Conservation (phyloP, 2,888 invertebrate genomes). For the Perithous albicinctus region DNA sequence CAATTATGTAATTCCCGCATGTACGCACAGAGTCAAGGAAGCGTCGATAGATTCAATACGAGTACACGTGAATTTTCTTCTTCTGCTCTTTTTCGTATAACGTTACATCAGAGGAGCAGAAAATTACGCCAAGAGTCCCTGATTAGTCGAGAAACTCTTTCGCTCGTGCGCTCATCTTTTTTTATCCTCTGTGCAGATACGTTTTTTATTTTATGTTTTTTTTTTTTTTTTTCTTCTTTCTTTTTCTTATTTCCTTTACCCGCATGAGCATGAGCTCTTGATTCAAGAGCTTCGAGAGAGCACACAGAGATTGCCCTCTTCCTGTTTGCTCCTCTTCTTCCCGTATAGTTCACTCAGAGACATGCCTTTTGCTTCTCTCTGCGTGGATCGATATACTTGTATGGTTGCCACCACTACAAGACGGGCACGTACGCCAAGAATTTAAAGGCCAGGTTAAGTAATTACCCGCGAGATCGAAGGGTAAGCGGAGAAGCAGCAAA, state of each 20-base stretch:
- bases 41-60: conserved; percentile 42
- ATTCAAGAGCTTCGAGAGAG: conserved; percentile 60
- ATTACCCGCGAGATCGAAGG: conserved; percentile 56
- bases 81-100: conserved; percentile 56
- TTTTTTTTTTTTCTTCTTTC: conserved; percentile 6
- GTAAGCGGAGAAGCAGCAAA: conserved; percentile 47
- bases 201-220: too few relatives aligned
- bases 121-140: conserved; percentile 59
- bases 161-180: conserved; percentile 31
- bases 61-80: conserved; percentile 14
- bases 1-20: background rate
- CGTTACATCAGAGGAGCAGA: conserved; percentile 50
- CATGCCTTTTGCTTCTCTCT: conserved; percentile 6
- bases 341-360: conserved; percentile 21
- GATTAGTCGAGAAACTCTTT: conserved; percentile 57
- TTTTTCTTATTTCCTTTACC: conserved; percentile 34
- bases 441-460: conserved; percentile 65
- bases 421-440: conserved; percentile 54
- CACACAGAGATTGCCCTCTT: conserved; percentile 62
- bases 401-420: background rate
- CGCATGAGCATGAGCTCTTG: conserved; percentile 49
- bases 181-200: background rate
- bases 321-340: conserved; percentile 63
- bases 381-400: conserved; percentile 55
- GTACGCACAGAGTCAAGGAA: background rate